phyloP scores from a whole-genome alignment of 2,797 vertebrate species.

The Sandelia bainsii region DNA sequence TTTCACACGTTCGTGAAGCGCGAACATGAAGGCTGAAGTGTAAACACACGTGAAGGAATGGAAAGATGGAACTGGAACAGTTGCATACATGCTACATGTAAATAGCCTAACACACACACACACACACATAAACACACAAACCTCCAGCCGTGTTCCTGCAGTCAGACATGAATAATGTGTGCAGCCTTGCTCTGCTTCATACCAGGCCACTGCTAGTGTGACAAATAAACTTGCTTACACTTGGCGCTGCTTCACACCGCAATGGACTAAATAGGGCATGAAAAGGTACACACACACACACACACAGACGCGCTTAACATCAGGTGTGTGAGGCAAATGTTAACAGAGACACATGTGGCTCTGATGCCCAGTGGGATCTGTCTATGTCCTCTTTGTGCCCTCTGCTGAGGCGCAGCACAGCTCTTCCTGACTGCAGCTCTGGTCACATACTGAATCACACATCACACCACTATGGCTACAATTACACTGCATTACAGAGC shows the following conservation, averaged over 20 bases:
- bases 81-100: conserved; percentile 25
- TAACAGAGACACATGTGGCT: conserved; percentile 77
- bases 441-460: conserved; percentile 19
- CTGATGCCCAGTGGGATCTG: conserved; percentile 65
- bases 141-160: conserved; percentile 7
- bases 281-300: conserved; percentile 58
- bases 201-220: conserved; percentile 69
- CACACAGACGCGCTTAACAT: conserved; percentile 51
- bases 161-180: conserved; percentile 46
- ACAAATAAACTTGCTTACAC: conserved; percentile 73
- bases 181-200: conserved; percentile 40
- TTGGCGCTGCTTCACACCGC: conserved; percentile 66
- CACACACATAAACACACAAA: conserved; percentile 9
- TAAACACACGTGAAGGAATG: conserved; percentile 51
- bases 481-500: background rate
- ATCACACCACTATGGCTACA: background rate
- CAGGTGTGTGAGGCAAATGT: conserved; percentile 73
- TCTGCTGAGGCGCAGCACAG: conserved; percentile 54
- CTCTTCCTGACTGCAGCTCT: conserved; percentile 25
- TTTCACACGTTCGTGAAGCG: conserved; percentile 28
- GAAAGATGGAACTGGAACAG: conserved; percentile 39
- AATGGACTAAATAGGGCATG: conserved; percentile 80
- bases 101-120: conserved; percentile 24
- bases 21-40: conserved; percentile 37
- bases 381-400: conserved; percentile 69